Evolutionary conservation across 1,140 invertebrate species (phyloP).

Genomic region (Drosophila lacertosa): DNA sequence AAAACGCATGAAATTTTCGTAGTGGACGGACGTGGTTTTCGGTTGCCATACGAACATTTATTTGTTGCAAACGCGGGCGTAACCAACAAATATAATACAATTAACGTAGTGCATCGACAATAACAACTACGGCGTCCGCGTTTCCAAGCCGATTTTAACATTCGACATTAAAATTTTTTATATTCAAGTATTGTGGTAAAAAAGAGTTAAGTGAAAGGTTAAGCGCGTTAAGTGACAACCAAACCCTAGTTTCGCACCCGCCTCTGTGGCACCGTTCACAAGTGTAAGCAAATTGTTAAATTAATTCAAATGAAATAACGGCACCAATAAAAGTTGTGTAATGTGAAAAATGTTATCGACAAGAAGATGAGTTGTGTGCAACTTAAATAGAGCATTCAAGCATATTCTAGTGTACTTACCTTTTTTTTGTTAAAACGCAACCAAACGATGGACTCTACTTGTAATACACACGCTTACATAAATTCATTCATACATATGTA

Average conservation of each 20-base stretch:
- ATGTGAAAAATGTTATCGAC: constrained; percentile 21
- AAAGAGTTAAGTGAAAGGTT: constrained; percentile 39
- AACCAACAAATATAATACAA: constrained; percentile 52
- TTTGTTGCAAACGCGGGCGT: constrained; percentile 58
- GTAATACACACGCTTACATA: constrained; percentile 15
- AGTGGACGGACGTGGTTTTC: constrained; percentile 51
- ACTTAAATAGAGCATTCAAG: constrained; percentile 13
- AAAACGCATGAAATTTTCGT: constrained; percentile 48
- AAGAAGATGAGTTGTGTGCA: constrained; percentile 30
- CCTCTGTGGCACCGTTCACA: constrained; percentile 26
- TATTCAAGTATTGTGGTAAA: constrained; percentile 26
- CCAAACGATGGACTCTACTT: too few relatives aligned
- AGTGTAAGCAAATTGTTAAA: constrained; percentile 50
- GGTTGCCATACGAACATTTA: constrained; percentile 42
- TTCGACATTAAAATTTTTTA: constrained; percentile 27
- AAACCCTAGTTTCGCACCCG: constrained; percentile 29
- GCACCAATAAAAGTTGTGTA: constrained; percentile 18
- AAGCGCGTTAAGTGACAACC: constrained; percentile 36
- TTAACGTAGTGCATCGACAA: constrained; percentile 29
- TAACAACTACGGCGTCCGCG: constrained; percentile 28
- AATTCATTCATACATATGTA: constrained; percentile 18
- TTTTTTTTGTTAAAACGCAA: constrained; percentile 12
- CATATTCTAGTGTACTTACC: not conserved
- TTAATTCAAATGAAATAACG: constrained; percentile 33
- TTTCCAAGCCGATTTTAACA: constrained; percentile 40